These are phyloP conservation scores for Progne subis DNA, from an alignment of 2,113 vertebrate genomes.

Conservation along the genomic window DNA sequence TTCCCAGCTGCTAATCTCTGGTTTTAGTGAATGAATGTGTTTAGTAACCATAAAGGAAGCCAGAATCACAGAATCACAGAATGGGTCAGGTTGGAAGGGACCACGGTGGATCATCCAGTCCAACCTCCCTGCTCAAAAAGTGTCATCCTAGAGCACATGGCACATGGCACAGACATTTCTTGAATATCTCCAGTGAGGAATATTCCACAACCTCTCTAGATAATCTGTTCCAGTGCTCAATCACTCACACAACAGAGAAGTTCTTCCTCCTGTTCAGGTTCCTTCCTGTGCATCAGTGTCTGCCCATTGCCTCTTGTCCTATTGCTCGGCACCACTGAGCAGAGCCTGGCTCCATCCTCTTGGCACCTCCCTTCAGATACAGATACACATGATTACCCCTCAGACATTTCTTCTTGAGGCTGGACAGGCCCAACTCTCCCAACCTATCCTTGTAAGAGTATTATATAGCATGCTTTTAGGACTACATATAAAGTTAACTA, in stretches of 20 bases:
- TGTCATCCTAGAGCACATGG: neutral
- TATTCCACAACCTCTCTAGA: neutral
- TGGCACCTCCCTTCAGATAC: neutral
- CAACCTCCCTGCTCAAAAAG: neutral
- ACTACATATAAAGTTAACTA: neutral
- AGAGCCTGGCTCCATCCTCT: neutral
- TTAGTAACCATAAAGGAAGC: neutral
- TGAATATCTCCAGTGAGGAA: neutral
- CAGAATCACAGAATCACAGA: neutral
- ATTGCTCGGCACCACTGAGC: rapidly evolving
- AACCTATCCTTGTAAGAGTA: neutral
- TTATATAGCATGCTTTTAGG: neutral
- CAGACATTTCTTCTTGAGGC: neutral
- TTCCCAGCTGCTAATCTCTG: neutral
- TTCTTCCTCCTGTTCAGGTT: neutral
- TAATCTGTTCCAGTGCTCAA: neutral
- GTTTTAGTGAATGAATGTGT: neutral
- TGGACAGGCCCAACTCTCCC: neutral
- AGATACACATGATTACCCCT: neutral
- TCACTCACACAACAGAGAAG: rapidly evolving
- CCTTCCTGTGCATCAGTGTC: neutral
- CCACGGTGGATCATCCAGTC: neutral
- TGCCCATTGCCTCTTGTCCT: neutral
- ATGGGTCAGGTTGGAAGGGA: neutral
- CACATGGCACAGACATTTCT: neutral